Percentiles rank a stretch among this genome's conserved stretches.
Evolutionary conservation across 2,797 vertebrate genomes (phyloP).

Genomic region (Coendou prehensilis): DNA sequence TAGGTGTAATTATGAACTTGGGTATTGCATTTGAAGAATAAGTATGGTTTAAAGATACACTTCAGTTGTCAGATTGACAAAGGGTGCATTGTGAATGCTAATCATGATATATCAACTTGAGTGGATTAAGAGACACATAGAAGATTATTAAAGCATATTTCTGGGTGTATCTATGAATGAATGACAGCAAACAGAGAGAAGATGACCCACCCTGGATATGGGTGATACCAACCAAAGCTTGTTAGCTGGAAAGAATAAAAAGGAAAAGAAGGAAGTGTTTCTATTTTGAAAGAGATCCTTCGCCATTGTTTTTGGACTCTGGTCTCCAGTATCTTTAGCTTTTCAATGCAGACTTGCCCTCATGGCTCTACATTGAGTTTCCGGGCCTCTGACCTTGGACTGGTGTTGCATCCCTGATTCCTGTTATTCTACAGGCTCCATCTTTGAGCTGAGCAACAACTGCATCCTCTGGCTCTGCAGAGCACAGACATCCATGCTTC

Average conservation of each 20-base stretch:
- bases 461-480: background rate
- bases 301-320: background rate
- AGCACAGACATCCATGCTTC: background rate
- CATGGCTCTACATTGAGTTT: background rate
- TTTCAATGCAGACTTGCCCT: background rate
- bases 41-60: background rate
- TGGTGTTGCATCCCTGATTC: background rate
- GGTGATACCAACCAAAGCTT: background rate
- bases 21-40: background rate
- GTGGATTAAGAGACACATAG: background rate
- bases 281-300: background rate
- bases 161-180: background rate
- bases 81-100: background rate
- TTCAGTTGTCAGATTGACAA: background rate
- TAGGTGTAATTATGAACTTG: background rate
- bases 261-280: background rate
- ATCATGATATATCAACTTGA: background rate
- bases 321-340: background rate
- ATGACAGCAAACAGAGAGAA: background rate
- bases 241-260: background rate
- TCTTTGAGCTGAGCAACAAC: background rate
- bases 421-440: background rate
- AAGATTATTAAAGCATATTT: background rate
- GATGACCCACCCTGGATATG: background rate
- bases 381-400: background rate